Conservation (phyloP, 1,140 invertebrate species). For the Hyphantria cunea region DNA sequence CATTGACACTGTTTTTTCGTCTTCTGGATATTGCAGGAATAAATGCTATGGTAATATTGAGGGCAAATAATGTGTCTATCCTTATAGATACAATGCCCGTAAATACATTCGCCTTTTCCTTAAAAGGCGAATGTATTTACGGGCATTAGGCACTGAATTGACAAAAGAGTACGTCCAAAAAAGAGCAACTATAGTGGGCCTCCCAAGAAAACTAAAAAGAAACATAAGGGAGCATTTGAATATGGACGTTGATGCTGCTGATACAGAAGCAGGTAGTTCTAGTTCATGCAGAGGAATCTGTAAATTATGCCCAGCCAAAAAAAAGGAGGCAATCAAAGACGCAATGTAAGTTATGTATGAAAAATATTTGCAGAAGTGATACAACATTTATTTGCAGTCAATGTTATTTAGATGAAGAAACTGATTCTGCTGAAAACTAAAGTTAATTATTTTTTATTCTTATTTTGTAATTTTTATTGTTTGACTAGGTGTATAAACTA, state of each 20-base stretch:
- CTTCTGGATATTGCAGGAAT: constrained; percentile 46
- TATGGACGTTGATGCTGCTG: constrained; percentile 33
- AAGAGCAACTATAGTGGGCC: constrained; percentile 39
- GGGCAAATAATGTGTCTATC: constrained; percentile 40
- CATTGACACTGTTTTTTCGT: constrained; percentile 44
- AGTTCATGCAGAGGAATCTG: constrained; percentile 38
- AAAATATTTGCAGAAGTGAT: constrained; percentile 43
- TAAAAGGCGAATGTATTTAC: constrained; percentile 44
- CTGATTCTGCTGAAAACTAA: constrained; percentile 41
- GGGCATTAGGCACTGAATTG: constrained; percentile 39
- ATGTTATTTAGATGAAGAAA: constrained; percentile 42
- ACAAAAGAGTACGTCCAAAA: constrained; percentile 44
- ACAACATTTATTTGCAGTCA: constrained; percentile 44
- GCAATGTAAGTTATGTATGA: constrained; percentile 38
- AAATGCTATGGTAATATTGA: constrained; percentile 45
- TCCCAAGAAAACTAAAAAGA: constrained; percentile 45
- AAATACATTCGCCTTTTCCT: constrained; percentile 41
- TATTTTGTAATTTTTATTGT: constrained; percentile 40
- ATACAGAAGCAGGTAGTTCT: constrained; percentile 37
- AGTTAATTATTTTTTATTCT: constrained; percentile 37
- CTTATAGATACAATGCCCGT: constrained; percentile 36
- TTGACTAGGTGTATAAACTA: constrained; percentile 35
- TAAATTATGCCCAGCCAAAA: constrained; percentile 42
- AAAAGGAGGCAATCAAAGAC: constrained; percentile 43
- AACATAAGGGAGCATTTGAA: constrained; percentile 40